These are phyloP conservation scores for Lutraria rhynchaena DNA, from an alignment of 1,140 invertebrate species.

Conservation along the genomic window DNA sequence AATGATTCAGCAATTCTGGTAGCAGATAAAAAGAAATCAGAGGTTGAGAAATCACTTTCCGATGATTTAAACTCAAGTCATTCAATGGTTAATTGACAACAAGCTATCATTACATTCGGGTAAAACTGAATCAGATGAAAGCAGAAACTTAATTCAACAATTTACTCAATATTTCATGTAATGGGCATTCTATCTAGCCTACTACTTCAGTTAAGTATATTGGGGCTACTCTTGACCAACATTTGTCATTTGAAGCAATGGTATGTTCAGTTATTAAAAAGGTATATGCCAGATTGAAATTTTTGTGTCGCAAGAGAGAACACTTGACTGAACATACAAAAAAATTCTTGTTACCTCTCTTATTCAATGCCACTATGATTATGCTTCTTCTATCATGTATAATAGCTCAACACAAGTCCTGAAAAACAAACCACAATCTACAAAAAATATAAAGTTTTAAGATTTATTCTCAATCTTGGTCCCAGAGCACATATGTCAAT, in stretches of 20 bases:
- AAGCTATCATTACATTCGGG: conserved; percentile 27
- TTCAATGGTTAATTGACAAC: conserved; percentile 34
- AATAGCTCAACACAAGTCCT: conserved; percentile 17
- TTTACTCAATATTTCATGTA: no score
- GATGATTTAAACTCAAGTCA: conserved; percentile 26
- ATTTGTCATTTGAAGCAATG: background rate
- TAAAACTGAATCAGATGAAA: conserved; percentile 35
- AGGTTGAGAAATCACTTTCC: conserved; percentile 20
- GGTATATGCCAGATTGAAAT: background rate
- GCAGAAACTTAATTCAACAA: no score
- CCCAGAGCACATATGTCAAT: no score
- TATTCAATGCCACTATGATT: conserved; percentile 46
- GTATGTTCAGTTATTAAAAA: background rate
- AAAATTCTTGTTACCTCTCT: no score
- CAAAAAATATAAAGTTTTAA: no score
- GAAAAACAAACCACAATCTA: no score
- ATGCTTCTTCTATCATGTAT: conserved; percentile 43
- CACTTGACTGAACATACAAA: no score
- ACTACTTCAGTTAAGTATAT: background rate
- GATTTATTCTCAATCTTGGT: no score
- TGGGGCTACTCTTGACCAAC: background rate
- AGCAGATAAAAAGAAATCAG: conserved; percentile 20
- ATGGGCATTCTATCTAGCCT: background rate
- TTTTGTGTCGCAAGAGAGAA: background rate
- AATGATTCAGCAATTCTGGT: conserved; percentile 55